Percentiles rank a stretch among this genome's conserved stretches.
Conservation (phyloP, 2,797 vertebrate species). For the Helarctos malayanus region DNA sequence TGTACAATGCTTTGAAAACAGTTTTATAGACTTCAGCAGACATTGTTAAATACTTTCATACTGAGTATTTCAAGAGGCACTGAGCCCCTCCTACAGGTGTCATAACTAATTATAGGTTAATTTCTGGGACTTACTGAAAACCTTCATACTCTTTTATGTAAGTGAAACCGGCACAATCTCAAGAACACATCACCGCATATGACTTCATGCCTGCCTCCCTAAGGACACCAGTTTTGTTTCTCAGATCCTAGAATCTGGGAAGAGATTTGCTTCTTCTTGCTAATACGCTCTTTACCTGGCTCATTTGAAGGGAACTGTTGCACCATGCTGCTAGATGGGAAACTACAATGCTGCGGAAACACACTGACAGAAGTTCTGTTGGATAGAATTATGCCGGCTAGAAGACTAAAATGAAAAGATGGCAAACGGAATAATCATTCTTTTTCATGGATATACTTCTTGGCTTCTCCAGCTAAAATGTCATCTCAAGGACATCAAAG, state of each 20-base stretch:
- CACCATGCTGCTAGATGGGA: background rate
- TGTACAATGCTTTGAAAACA: slow-evolving; percentile 55
- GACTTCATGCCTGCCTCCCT: background rate
- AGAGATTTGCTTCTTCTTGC: background rate
- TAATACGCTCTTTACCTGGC: background rate
- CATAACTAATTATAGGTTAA: slow-evolving; percentile 78
- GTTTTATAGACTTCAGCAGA: slow-evolving; percentile 70
- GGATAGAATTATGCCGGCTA: background rate
- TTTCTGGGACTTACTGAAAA: slow-evolving; percentile 46
- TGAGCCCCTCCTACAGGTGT: slow-evolving; percentile 48
- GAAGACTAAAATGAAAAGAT: background rate
- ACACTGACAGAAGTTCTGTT: background rate
- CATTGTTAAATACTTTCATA: slow-evolving; percentile 57
- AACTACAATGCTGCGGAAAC: background rate
- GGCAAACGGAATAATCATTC: background rate
- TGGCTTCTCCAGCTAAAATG: background rate
- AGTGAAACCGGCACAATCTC: slow-evolving; percentile 47
- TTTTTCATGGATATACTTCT: background rate
- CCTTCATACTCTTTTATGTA: slow-evolving; percentile 50
- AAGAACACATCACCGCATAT: background rate
- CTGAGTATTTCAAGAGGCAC: background rate
- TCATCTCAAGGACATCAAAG: background rate
- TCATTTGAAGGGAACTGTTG: background rate
- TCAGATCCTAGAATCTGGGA: background rate
- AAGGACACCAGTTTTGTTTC: slow-evolving; percentile 55